Base-by-base conservation (phyloP, 2,888 invertebrate species). In the Drosophila kanekoi region DNA sequence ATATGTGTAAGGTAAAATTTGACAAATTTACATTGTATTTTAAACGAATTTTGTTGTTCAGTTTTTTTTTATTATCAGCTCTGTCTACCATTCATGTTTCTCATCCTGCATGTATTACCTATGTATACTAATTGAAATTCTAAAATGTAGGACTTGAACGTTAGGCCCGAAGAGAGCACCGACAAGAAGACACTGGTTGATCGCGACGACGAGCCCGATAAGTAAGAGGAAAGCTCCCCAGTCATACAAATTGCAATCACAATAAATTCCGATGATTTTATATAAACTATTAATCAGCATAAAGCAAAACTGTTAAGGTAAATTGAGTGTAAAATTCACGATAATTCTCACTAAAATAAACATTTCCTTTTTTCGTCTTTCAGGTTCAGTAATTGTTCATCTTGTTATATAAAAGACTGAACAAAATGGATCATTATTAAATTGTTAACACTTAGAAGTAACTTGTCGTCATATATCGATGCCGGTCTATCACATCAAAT, bases 1-100 rank as follows among this genome's bases (percentile, higher is more conserved):
- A 74, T 78, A 68, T 75, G 75, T 75, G 74, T 75, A 75, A 75
- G 79, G 75, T 75, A 75, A 75, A 74, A 68, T 59, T 75, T 73
- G 54, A 63, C 14, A 59, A 78, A 53, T 78, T 63, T 60, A 43
- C 35, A 63, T 73, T 74, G 59, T 67, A 73, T 77, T 73, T 75
- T 57, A 45, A 68, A 60, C 18, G 16, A 68, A 18, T 68, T 73
- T 60, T 53, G 56, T 75, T 73, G 18, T 48, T 53, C 28, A 28
- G 28, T 28, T 68, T 74, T 75, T 78, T 59, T 28, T 68, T 74
- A 78, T 78, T 59, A 57, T 59, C 37, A 44, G 41, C 54, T 53
- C 58, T 78, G 40, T 52, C 44, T 58, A 38, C 60, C 75, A 77
- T 74, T 78, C 79, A 75, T 68, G 58, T 57, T 78, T 52, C 35